Evolutionary conservation across 2,113 vertebrate species (phyloP).

Genomic region (Crotalus horridus): DNA sequence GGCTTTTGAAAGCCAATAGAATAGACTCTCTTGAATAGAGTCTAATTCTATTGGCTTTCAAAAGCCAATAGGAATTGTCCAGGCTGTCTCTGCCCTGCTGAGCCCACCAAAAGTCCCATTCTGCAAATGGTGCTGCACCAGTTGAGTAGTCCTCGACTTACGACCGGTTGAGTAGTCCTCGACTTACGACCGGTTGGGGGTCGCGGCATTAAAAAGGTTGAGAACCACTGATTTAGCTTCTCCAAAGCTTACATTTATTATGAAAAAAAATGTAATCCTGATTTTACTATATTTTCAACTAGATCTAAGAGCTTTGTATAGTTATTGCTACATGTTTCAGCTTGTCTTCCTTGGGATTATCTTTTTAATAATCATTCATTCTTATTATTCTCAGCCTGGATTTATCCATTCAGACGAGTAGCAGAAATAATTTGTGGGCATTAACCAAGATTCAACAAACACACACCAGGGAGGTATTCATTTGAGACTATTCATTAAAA

Average conservation of each 20-base stretch:
- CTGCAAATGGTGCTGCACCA: too few relatives aligned
- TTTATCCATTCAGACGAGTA: constrained; percentile 46
- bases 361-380: constrained; percentile 52
- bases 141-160: too few relatives aligned
- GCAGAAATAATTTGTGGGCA: background rate
- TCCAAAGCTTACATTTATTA: constrained; percentile 41
- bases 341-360: constrained; percentile 45
- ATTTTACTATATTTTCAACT: constrained; percentile 49
- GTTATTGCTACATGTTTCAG: constrained; percentile 50
- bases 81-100: too few relatives aligned
- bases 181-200: too few relatives aligned
- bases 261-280: constrained; percentile 46
- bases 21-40: too few relatives aligned
- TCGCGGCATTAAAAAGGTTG: too few relatives aligned
- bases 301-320: constrained; percentile 22
- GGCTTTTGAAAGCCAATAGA: too few relatives aligned
- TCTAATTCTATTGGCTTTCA: too few relatives aligned
- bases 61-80: too few relatives aligned
- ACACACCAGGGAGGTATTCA: background rate
- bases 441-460: background rate
- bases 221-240: background rate
- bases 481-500: background rate
- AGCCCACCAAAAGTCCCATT: too few relatives aligned
- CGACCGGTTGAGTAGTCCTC: too few relatives aligned
- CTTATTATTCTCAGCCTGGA: constrained; percentile 48